Conservation (phyloP, 2,888 invertebrate genomes). For the Melitaea athalia region DNA sequence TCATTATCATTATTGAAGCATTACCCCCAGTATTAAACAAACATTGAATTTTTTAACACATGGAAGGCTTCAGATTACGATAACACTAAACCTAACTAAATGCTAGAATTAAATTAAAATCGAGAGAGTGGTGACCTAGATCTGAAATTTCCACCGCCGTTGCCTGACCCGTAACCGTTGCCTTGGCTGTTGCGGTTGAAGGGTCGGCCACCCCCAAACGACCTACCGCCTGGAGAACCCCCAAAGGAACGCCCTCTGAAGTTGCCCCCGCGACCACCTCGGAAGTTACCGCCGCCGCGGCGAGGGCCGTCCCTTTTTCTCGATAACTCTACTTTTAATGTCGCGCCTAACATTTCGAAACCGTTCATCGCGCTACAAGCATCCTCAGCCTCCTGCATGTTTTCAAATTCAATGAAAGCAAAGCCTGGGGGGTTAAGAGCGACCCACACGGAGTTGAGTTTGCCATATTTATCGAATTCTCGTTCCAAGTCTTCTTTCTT, state of each 20-base stretch:
- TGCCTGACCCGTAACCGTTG: conserved; percentile 70
- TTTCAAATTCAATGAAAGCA: conserved; percentile 96
- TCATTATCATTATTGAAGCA: conserved; percentile 70
- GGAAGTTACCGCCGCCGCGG: conserved; percentile 83
- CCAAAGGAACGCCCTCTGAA: conserved; percentile 75
- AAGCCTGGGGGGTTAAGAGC: conserved; percentile 97
- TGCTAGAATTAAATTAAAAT: conserved; percentile 75
- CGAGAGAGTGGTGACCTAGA: conserved; percentile 77
- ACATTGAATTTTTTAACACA: conserved; percentile 77
- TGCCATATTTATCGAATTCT: conserved; percentile 95
- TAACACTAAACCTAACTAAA: conserved; percentile 81
- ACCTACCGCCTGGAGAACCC: conserved; percentile 59
- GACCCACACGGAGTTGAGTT: conserved; percentile 95
- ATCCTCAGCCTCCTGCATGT: conserved; percentile 93
- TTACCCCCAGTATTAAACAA: conserved; percentile 73
- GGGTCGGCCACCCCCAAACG: conserved; percentile 49
- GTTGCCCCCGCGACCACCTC: conserved; percentile 79
- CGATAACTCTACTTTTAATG: conserved; percentile 93
- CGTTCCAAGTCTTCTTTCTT: conserved; percentile 95
- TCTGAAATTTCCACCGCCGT: conserved; percentile 78
- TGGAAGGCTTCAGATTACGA: conserved; percentile 82
- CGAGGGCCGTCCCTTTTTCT: conserved; percentile 89
- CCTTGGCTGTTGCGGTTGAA: conserved; percentile 79
- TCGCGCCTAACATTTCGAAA: conserved; percentile 92
- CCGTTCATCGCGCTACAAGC: conserved; percentile 95